Evolutionary conservation across 2,888 invertebrate species (phyloP).

Genomic region (Bombyx huttoni): DNA sequence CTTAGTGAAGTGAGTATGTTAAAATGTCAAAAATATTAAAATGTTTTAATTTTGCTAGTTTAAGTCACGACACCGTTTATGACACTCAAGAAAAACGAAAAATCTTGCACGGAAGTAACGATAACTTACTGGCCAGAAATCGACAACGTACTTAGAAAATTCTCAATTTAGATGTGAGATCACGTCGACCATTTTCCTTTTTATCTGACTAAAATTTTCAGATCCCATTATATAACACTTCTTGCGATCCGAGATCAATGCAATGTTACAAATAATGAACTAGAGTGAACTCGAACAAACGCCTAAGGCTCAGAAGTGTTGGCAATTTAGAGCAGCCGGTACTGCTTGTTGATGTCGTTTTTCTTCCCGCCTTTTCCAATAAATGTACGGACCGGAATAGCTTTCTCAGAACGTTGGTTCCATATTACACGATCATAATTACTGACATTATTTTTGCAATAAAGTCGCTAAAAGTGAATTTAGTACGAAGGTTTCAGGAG

Average conservation of each 20-base stretch:
- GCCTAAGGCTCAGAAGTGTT: constrained; percentile 47
- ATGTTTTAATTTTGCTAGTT: too few species aligned
- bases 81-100: background rate
- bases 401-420: constrained; percentile 40
- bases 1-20: too few species aligned
- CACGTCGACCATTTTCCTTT: background rate
- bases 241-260: constrained; percentile 34
- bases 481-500: background rate
- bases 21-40: too few species aligned
- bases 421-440: constrained; percentile 38
- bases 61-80: too few species aligned
- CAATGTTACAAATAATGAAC: constrained; percentile 56
- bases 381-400: constrained; percentile 45
- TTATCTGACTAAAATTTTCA: background rate
- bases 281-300: constrained; percentile 44
- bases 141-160: background rate
- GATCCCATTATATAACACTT: constrained; percentile 16
- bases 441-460: constrained; percentile 5
- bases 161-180: background rate
- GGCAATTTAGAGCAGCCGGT: constrained; percentile 60
- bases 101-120: background rate
- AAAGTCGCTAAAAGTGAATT: background rate
- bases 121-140: background rate
- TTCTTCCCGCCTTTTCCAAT: constrained; percentile 56
- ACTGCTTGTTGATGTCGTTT: constrained; percentile 54